A percentile compares a stretch with the other conserved stretches of the same genome.
These are phyloP conservation scores for Apomyelois bistriatella DNA, from an alignment of 2,888 invertebrate species.

Conservation along the genomic window DNA sequence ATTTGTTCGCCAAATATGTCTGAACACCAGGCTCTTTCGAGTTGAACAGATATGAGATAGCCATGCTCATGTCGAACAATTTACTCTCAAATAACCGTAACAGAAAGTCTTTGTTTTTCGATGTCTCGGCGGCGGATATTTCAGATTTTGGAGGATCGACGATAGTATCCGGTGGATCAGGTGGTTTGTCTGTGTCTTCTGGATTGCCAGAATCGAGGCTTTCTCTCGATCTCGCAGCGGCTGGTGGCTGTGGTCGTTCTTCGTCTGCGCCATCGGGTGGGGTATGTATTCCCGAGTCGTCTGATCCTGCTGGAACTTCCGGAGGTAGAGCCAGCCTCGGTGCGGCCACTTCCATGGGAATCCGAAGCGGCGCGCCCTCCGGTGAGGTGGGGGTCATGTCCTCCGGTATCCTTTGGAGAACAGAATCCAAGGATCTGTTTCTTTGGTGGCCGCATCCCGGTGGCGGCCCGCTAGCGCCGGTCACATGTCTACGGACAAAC, in stretches of 20 bases:
- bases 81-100: conserved; percentile 97
- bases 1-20: conserved; percentile 97
- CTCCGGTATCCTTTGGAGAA: conserved; percentile 93
- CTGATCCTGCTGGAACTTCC: conserved; percentile 82
- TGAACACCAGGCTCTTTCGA: conserved; percentile 99
- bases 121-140: conserved; percentile 53
- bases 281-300: conserved; percentile 87
- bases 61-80: conserved; percentile 98
- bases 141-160: conserved; percentile 54
- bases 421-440: conserved; percentile 94
- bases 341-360: conserved; percentile 59
- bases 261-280: conserved; percentile 69
- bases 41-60: conserved; percentile 98
- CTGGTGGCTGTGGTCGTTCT: conserved; percentile 71
- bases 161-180: conserved; percentile 60
- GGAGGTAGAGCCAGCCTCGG: conserved; percentile 80
- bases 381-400: conserved; percentile 82
- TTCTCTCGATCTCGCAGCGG: conserved; percentile 83
- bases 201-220: conserved; percentile 86
- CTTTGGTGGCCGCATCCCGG: conserved; percentile 87
- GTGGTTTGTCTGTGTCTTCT: conserved; percentile 78
- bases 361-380: conserved; percentile 63
- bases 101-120: conserved; percentile 83
- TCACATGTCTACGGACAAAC: conserved; percentile 72
- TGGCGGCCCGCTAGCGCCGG: conserved; percentile 66